Base-by-base conservation (phyloP, 2,888 invertebrate species). In the Azorinus chamasolen region DNA sequence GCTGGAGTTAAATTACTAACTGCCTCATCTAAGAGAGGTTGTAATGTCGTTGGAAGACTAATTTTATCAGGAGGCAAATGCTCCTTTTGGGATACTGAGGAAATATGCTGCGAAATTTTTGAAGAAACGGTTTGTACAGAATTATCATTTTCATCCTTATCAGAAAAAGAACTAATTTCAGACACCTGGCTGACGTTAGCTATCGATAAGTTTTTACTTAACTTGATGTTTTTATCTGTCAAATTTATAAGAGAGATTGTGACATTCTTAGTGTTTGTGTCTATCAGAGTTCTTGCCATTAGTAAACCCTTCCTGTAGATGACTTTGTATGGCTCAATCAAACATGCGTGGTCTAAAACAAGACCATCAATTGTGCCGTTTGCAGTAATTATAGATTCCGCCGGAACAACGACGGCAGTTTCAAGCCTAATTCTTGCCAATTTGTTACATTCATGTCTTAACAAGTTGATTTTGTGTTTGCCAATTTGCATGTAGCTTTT, bases 91-190 rank as follows among this genome's bases (percentile, higher is more conserved):
- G n/a, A n/a, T n/a, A n/a, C n/a, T n/a, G 1, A 75, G 25, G 12
- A 53, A 58, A 41, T 59, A 48, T 51, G 70, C 55, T 12, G 69
- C 57, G 1, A 73, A 0, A 50, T 77, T 77, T 16, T 62, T 58
- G 12, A 65, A 32, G 6, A 48, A 62, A 20, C 68, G n/a, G 8
- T 16, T 16, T n/a, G n/a, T n/a, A n/a, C n/a, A n/a, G n/a, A n/a
- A n/a, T n/a, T n/a, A n/a, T n/a, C n/a, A n/a, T n/a, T n/a, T n/a
- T n/a, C n/a, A n/a, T n/a, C n/a, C n/a, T n/a, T n/a, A n/a, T n/a
- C n/a, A n/a, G n/a, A n/a, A n/a, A n/a, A n/a, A n/a, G n/a, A n/a
- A n/a, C n/a, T n/a, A n/a, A n/a, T n/a, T n/a, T n/a, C n/a, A n/a
- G n/a, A n/a, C n/a, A 68, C 55, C 3, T 4, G 14, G 2, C 54